These are phyloP conservation scores for Unio delphinus DNA, from an alignment of 2,888 invertebrate genomes.

Conservation along the genomic window DNA sequence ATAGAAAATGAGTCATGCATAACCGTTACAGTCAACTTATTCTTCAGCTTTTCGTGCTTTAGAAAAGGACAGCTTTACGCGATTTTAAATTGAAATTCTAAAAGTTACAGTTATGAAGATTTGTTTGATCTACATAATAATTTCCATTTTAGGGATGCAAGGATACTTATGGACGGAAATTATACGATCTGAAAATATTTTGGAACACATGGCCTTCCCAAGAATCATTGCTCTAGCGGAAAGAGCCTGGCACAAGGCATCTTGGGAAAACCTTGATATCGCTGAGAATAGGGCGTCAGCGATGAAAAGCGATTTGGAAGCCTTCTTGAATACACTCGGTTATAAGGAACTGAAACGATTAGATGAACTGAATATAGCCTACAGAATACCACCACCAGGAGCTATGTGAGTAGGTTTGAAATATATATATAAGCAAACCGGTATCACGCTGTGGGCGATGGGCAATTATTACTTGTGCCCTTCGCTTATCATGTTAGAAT, in stretches of 20 bases:
- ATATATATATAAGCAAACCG: background rate
- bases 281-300: constrained; percentile 13
- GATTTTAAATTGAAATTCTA: too few relatives aligned
- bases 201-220: constrained; percentile 57
- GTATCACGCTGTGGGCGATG: too few relatives aligned
- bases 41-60: too few relatives aligned
- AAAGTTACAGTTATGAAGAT: too few relatives aligned
- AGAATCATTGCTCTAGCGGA: constrained; percentile 63
- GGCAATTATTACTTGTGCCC: too few relatives aligned
- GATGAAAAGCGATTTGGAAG: constrained; percentile 44
- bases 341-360: constrained; percentile 50
- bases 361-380: constrained; percentile 46
- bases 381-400: constrained; percentile 56
- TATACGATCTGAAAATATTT: constrained; percentile 37
- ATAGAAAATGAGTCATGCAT: too few relatives aligned
- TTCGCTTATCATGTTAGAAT: too few relatives aligned
- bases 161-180: constrained; percentile 63
- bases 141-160: constrained; percentile 54
- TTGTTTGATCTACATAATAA: too few relatives aligned
- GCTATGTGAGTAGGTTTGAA: constrained; percentile 43
- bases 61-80: too few relatives aligned
- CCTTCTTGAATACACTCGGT: constrained; percentile 59
- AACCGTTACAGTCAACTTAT: too few relatives aligned
- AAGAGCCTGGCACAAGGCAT: constrained; percentile 62
- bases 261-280: constrained; percentile 51